A percentile compares a stretch with the other conserved stretches of the same genome.
Conservation (phyloP, 2,797 vertebrate species). For the Pogoniulus pusillus region DNA sequence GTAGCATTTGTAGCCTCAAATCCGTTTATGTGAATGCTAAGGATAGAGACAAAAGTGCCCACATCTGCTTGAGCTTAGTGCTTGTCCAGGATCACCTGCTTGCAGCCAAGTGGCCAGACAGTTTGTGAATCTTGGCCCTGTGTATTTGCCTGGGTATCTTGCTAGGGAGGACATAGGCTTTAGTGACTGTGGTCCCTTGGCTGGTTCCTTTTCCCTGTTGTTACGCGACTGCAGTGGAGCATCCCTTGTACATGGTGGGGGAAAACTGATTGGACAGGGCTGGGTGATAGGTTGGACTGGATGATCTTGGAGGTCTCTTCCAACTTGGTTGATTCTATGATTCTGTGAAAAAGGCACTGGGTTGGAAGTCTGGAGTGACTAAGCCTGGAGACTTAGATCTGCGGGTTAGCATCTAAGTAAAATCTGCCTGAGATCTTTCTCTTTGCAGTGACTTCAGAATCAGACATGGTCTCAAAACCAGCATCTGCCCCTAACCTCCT, state of each 20-base stretch:
- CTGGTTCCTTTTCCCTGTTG: not conserved
- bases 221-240: not conserved
- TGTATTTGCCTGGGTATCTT: not conserved
- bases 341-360: not conserved
- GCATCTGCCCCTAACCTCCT: not conserved
- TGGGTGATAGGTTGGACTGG: too few species aligned
- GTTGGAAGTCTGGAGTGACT: not conserved
- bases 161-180: not conserved
- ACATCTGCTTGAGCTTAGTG: not conserved
- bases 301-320: too few species aligned
- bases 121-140: not conserved
- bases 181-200: not conserved
- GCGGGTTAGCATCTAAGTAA: not conserved
- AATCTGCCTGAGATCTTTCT: not conserved
- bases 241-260: rapidly evolving
- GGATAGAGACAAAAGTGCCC: not conserved
- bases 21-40: rapidly evolving
- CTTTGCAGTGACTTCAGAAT: not conserved
- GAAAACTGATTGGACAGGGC: too few species aligned
- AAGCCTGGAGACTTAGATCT: not conserved
- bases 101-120: rapidly evolving
- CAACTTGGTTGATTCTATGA: too few species aligned
- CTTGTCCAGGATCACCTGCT: not conserved
- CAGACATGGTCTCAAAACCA: rapidly evolving
- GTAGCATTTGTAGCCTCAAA: not conserved